Percentiles rank a stretch among this genome's conserved stretches.
Conservation (phyloP, 2,797 vertebrate species). For the Rhincodon typus region DNA sequence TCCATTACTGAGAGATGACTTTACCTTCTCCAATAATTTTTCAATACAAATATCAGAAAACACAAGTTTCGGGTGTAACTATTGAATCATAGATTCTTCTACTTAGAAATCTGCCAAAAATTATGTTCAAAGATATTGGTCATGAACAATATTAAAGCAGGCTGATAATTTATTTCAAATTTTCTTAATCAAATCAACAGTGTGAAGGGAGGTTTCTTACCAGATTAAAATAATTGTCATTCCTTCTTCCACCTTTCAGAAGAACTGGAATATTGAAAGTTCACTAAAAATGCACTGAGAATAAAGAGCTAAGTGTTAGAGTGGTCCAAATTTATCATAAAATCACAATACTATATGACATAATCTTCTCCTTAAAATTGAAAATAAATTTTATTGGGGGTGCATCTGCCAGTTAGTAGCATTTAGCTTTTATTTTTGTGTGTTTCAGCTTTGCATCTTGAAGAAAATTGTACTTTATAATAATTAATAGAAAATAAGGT, state of each 20-base stretch:
- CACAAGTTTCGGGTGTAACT: not conserved
- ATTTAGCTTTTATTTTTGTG: not conserved
- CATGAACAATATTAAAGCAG: not conserved
- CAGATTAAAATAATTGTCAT: not conserved
- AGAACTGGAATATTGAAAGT: not conserved
- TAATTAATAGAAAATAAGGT: not conserved
- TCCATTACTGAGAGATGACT: not conserved
- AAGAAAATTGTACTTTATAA: not conserved
- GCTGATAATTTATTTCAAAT: not conserved
- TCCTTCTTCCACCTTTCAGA: not conserved
- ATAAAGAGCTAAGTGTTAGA: not conserved
- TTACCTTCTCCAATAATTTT: not conserved
- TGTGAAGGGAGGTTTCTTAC: not conserved
- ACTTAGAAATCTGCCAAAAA: not conserved
- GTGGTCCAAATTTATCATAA: not conserved
- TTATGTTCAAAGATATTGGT: not conserved
- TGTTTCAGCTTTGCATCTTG: not conserved
- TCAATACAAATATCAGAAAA: not conserved
- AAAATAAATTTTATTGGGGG: not conserved
- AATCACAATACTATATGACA: not conserved
- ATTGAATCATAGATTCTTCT: not conserved
- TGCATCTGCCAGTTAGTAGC: not conserved
- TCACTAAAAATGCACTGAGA: not conserved
- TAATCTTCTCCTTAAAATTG: not conserved
- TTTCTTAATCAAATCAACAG: not conserved